Evolutionary conservation across 2,888 invertebrate species (phyloP).

Genomic region (Coremacera marginata): DNA sequence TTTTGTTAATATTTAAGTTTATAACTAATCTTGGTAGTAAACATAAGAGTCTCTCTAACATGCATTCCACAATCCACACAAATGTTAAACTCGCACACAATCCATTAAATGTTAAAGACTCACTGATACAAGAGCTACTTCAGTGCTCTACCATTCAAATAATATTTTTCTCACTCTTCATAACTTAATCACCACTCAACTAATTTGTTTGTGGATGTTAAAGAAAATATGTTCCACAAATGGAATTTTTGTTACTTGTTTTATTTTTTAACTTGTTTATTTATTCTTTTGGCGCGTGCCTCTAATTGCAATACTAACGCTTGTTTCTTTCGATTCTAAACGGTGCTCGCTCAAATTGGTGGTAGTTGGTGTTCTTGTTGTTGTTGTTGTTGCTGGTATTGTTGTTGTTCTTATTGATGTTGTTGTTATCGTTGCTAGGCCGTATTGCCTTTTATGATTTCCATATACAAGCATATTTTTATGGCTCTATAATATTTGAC

Average conservation of each 20-base stretch:
- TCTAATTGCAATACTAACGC: slow-evolving; percentile 39
- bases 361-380: slow-evolving; percentile 7
- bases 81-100: background rate
- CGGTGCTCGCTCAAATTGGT: background rate
- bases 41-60: background rate
- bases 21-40: background rate
- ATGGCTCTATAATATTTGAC: background rate
- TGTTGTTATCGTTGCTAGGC: slow-evolving; percentile 7
- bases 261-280: background rate
- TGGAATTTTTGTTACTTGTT: background rate
- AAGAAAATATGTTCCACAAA: slow-evolving; percentile 17
- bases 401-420: slow-evolving; percentile 16
- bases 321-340: slow-evolving; percentile 28
- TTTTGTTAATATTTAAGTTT: background rate
- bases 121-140: background rate
- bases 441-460: slow-evolving; percentile 22
- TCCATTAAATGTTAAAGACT: background rate
- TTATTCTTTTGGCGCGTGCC: slow-evolving; percentile 39
- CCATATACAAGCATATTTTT: background rate
- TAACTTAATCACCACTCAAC: background rate
- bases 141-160: background rate
- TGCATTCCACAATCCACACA: background rate
- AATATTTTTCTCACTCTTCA: background rate
- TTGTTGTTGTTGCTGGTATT: background rate
- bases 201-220: slow-evolving; percentile 14